Conservation (phyloP, 2,113 vertebrate species). For the Rostratula benghalensis region DNA sequence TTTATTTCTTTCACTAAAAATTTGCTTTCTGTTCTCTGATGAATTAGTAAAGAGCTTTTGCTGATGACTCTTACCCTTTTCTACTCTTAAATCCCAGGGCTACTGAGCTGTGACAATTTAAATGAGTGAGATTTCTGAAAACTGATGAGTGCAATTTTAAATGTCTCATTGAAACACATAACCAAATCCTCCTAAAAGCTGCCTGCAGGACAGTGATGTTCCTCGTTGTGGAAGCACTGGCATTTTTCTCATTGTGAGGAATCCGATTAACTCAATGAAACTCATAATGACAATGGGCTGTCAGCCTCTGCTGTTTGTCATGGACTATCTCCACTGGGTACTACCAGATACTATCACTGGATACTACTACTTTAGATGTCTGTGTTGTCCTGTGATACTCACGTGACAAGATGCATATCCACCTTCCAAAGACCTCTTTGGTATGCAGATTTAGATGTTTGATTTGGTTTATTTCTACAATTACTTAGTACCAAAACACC, state of each 20-base stretch:
- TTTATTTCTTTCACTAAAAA: background rate
- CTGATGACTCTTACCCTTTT: conserved; percentile 55
- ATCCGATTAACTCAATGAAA: conserved; percentile 14
- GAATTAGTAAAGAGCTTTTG: conserved; percentile 63
- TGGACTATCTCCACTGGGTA: background rate
- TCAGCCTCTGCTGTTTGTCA: background rate
- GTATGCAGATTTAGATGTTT: background rate
- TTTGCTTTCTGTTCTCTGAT: conserved; percentile 8
- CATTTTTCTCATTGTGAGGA: background rate
- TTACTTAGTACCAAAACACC: background rate
- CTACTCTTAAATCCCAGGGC: conserved; percentile 58
- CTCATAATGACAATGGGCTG: background rate
- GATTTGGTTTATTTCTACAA: background rate
- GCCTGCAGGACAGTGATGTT: conserved; percentile 43
- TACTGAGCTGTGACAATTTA: conserved; percentile 71
- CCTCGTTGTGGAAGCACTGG: background rate
- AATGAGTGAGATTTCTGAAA: conserved; percentile 73
- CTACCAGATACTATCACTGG: background rate
- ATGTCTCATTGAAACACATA: conserved; percentile 41
- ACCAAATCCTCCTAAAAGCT: conserved; percentile 57
- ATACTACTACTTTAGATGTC: background rate
- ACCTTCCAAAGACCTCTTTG: background rate
- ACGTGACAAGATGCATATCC: background rate
- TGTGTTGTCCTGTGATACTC: fast-evolving
- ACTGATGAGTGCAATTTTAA: conserved; percentile 73